Base-by-base conservation (phyloP, 2,113 vertebrate genomes). In the Oophaga pumilio region DNA sequence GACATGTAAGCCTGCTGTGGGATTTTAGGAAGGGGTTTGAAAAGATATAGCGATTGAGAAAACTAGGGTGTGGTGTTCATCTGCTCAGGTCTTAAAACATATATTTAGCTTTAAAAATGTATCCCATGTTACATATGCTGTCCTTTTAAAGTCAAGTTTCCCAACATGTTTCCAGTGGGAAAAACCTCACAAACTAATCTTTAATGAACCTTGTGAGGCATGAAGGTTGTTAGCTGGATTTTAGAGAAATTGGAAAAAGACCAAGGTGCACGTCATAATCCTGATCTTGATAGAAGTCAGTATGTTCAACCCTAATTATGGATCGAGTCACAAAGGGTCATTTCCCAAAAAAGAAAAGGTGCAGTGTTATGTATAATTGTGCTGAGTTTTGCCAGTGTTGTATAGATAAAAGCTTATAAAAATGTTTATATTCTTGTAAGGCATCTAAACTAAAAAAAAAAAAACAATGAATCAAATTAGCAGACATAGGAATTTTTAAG, bases 1-100 rank as follows among this genome's bases (percentile, higher is more conserved):
- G 74, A 86, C 85, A 86, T 33, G 76, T 68, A 69, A 68, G 85
- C 85, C 85, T 69, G 85, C 24, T 76, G 60, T 79, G 60, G 76
- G 60, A 79, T 68, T 86, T 79, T 57, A 78, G 59, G 85, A 78
- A 78, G 85, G 74, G 57, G 84, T 22, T 76, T 49, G 71, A 59
- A 68, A 85, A 5, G 43, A 78, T 68, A 50, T 18, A 78, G 85
- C 56, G 84, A 85, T 77, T 62, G 73, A 15, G 43, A 28, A 78
- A 26, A 53, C 49, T 5, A 56, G 76, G 85, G 85, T 56, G 74
- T 86, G 85, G 85, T 56, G 24, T 33, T 76, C 84, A 60, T 85
- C 53, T 49, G 56, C 53, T 28, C 85, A 86, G 85, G 85, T 79
- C 76, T 56, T 79, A 76, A 85, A 76, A 85, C 68, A 59, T 71